These are phyloP conservation scores for Diceros bicornis DNA, from an alignment of 2,797 vertebrate species.

Conservation along the genomic window DNA sequence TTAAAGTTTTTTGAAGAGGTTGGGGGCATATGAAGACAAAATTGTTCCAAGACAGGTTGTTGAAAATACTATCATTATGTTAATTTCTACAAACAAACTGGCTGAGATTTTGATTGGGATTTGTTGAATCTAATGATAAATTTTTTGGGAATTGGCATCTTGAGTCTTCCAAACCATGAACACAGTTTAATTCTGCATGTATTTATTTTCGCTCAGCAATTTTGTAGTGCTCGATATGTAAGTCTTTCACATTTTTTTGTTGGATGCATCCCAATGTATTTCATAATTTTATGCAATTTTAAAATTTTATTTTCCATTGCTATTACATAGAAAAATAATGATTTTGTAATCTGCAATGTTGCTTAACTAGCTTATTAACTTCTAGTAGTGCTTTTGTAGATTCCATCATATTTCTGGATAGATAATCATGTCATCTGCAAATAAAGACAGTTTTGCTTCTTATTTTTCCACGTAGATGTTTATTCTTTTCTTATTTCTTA, in stretches of 20 bases:
- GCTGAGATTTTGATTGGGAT: not conserved
- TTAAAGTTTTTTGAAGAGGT: not conserved
- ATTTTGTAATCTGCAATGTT: not conserved
- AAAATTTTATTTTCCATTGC: no score
- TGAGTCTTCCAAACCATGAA: not conserved
- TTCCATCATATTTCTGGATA: not conserved
- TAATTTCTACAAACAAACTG: not conserved
- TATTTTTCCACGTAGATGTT: not conserved
- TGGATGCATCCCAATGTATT: no score
- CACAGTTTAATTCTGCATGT: not conserved
- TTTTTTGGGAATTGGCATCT: not conserved
- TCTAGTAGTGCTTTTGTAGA: not conserved
- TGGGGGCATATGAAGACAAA: not conserved
- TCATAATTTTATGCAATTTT: no score
- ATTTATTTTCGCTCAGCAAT: not conserved
- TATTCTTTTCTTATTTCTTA: no score
- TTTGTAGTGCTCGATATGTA: not conserved
- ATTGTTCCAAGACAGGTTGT: not conserved
- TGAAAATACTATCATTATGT: not conserved
- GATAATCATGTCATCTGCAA: not conserved
- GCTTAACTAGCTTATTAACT: not conserved
- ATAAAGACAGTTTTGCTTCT: not conserved
- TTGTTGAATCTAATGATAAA: not conserved
- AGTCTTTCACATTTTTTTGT: no score
- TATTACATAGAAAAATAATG: not conserved